These are phyloP conservation scores for Endomychus coccineus DNA, from an alignment of 2,888 invertebrate genomes.

Conservation along the genomic window DNA sequence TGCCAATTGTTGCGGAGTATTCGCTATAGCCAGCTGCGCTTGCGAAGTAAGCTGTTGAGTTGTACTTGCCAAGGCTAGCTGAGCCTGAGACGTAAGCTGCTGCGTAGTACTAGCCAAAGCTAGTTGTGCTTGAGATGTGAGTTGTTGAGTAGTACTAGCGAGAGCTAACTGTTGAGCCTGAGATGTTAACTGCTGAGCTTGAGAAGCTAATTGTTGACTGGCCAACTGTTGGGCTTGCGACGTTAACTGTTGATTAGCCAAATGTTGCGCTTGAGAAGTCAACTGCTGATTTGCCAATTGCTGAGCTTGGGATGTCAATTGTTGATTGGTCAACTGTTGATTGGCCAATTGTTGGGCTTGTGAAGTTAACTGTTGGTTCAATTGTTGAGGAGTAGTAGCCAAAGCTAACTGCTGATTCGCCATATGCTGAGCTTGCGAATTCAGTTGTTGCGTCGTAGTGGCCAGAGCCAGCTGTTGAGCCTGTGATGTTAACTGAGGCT, in stretches of 20 bases:
- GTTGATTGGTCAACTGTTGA: slow-evolving; percentile 18
- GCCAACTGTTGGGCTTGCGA: slow-evolving; percentile 40
- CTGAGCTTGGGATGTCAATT: slow-evolving; percentile 36
- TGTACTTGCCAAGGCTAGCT: slow-evolving; percentile 28
- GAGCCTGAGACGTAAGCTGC: slow-evolving; percentile 30
- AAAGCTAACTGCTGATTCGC: slow-evolving; percentile 33
- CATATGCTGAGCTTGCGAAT: slow-evolving; percentile 35
- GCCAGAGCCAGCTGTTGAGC: slow-evolving; percentile 36
- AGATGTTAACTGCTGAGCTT: slow-evolving; percentile 34
- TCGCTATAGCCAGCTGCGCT: slow-evolving; percentile 37
- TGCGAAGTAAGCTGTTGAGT: slow-evolving; percentile 29
- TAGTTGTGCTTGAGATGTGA: slow-evolving; percentile 37
- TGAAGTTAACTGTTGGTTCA: slow-evolving; percentile 31
- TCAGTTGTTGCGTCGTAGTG: slow-evolving; percentile 31
- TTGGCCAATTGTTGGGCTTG: slow-evolving; percentile 40
- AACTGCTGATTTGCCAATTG: slow-evolving; percentile 36
- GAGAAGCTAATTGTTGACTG: slow-evolving; percentile 27
- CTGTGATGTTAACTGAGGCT: slow-evolving; percentile 30
- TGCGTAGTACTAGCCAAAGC: slow-evolving; percentile 26
- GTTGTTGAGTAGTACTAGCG: slow-evolving; percentile 27
- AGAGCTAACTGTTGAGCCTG: slow-evolving; percentile 25
- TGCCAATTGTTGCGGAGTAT: slow-evolving; percentile 33
- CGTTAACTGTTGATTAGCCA: slow-evolving; percentile 31
- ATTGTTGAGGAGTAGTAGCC: slow-evolving; percentile 27
- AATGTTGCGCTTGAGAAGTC: slow-evolving; percentile 35